Evolutionary conservation across 2,113 vertebrate species (phyloP).

Genomic region (Sprattus sprattus): DNA sequence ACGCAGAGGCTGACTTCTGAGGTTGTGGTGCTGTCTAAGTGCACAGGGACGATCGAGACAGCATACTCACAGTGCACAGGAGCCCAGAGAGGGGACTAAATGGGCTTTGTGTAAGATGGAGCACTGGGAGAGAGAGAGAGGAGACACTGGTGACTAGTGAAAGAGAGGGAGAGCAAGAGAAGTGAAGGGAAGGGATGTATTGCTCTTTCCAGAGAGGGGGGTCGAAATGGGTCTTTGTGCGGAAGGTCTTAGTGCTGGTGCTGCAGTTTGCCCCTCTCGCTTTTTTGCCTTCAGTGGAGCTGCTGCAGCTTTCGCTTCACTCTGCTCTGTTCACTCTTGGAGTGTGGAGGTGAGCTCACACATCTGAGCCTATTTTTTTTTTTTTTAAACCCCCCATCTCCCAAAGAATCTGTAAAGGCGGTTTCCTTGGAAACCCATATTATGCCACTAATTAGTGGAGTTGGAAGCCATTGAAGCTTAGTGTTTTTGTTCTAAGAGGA

Average conservation of each 20-base stretch:
- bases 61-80: background rate
- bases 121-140: background rate
- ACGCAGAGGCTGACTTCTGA: background rate
- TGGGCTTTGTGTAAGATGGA: background rate
- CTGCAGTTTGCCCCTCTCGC: background rate
- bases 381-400: background rate
- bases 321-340: background rate
- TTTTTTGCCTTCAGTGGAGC: background rate
- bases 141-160: background rate
- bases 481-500: slow-evolving; percentile 7
- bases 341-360: background rate
- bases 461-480: background rate
- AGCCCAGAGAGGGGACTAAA: background rate
- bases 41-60: background rate
- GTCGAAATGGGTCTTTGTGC: background rate
- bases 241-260: background rate
- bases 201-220: background rate
- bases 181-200: background rate
- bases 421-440: background rate
- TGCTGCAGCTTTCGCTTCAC: background rate
- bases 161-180: background rate
- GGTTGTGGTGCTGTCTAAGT: background rate
- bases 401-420: background rate
- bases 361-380: background rate
- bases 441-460: background rate